Evolutionary conservation across 2,888 invertebrate species (phyloP).

Genomic region (Apodemia hepburni): DNA sequence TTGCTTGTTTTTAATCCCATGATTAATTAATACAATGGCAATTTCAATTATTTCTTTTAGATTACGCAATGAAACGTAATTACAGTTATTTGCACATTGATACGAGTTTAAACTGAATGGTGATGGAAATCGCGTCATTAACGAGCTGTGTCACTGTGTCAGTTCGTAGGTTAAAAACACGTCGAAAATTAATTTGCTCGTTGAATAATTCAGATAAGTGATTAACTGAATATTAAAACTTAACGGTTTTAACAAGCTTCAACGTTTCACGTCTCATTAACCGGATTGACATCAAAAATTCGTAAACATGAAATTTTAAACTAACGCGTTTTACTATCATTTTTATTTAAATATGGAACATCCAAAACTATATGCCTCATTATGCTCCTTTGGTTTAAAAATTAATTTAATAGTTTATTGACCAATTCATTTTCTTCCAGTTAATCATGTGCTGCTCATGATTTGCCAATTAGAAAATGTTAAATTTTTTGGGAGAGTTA

Average conservation of each 20-base stretch:
- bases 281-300: not conserved
- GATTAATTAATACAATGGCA: no score
- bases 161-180: conserved; percentile 9
- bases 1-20: no score
- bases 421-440: no score
- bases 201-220: conserved; percentile 13
- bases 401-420: no score
- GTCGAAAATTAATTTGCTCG: conserved; percentile 10
- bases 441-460: no score
- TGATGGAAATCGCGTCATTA: conserved; percentile 9
- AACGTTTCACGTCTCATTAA: not conserved
- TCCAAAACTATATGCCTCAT: no score
- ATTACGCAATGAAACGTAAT: not conserved
- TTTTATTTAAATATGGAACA: no score
- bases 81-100: not conserved
- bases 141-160: conserved; percentile 3
- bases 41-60: not conserved
- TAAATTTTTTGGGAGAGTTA: no score
- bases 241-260: conserved; percentile 8
- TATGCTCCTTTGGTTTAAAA: no score
- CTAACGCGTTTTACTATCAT: no score
- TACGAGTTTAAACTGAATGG: conserved; percentile 2
- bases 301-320: not conserved
- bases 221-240: conserved; percentile 14
- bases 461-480: no score